phyloP scores from a whole-genome alignment of 2,797 vertebrate species.

The Ceryle rudis region DNA sequence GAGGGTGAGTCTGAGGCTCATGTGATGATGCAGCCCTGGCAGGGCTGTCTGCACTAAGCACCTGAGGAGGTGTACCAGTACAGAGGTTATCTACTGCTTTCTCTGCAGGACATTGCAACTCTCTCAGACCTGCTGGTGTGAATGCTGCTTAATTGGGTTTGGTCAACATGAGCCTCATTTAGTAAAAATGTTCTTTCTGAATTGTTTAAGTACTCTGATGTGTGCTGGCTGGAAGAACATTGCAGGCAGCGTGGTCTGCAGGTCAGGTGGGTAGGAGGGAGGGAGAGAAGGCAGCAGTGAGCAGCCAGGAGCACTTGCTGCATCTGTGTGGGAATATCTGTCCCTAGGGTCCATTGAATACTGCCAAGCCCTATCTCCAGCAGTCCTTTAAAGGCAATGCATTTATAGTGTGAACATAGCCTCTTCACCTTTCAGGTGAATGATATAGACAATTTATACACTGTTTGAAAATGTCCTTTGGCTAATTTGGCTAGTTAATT shows the following conservation, averaged over 20 bases:
- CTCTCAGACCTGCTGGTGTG: neutral
- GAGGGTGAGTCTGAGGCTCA: neutral
- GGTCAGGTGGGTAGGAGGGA: neutral
- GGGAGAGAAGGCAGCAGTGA: neutral
- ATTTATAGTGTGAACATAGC: neutral
- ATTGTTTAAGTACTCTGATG: neutral
- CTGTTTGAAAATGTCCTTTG: neutral
- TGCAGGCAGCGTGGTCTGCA: neutral
- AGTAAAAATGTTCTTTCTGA: neutral
- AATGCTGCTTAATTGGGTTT: neutral
- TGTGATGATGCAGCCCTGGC: neutral
- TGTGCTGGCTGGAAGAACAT: neutral
- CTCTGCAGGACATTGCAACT: neutral
- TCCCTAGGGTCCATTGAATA: too few species aligned
- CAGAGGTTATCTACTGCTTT: neutral
- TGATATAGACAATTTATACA: neutral
- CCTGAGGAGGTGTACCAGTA: rapidly evolving
- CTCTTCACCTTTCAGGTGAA: neutral
- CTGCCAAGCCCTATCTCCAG: neutral
- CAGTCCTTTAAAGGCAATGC: neutral
- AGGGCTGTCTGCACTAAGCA: neutral
- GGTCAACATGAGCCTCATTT: neutral
- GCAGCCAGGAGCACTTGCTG: neutral
- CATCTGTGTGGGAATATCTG: neutral
- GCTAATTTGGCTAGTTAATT: neutral